phyloP scores from a whole-genome alignment of 35 echinoderm and acorn worm genomes.

The Patiria miniata region DNA sequence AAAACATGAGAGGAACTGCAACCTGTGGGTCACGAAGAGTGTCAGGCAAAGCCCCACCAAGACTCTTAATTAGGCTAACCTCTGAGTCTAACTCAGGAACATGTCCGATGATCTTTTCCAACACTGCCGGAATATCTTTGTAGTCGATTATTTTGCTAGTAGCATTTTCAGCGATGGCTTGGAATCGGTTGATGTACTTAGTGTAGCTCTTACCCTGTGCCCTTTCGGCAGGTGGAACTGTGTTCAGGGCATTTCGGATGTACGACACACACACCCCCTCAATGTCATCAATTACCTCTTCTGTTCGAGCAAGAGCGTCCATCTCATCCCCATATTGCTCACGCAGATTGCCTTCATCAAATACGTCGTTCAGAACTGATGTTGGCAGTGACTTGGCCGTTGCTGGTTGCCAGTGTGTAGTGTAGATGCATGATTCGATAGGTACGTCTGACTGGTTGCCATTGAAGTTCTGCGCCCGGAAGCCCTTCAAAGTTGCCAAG shows the following conservation, averaged over 20 bases:
- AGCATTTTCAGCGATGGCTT: slow-evolving; percentile 8
- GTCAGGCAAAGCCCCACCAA: slow-evolving; percentile 80
- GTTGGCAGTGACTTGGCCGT: slow-evolving; percentile 53
- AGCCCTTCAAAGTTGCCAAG: slow-evolving; percentile 55
- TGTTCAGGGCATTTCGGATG: slow-evolving; percentile 75
- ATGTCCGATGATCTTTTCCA: slow-evolving; percentile 53
- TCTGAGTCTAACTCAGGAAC: slow-evolving; percentile 81
- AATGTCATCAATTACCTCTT: slow-evolving; percentile 58
- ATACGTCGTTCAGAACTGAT: slow-evolving; percentile 65
- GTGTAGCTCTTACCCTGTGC: slow-evolving; percentile 27
- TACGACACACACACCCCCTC: slow-evolving; percentile 75
- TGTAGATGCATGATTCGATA: slow-evolving; percentile 76
- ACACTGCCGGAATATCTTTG: slow-evolving; percentile 63
- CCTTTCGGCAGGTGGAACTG: slow-evolving; percentile 64
- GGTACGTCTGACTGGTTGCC: slow-evolving; percentile 37
- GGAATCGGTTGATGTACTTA: slow-evolving; percentile 46
- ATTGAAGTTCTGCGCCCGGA: slow-evolving; percentile 52
- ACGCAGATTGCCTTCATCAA: slow-evolving; percentile 54
- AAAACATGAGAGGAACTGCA: slow-evolving; percentile 78
- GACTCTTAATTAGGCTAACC: slow-evolving; percentile 67
- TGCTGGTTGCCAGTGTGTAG: slow-evolving; percentile 72
- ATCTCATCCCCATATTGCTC: slow-evolving; percentile 55
- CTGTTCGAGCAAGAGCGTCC: slow-evolving; percentile 58
- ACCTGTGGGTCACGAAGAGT: slow-evolving; percentile 78
- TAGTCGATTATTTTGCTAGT: slow-evolving; percentile 42